Evolutionary conservation across 2,888 invertebrate species (phyloP).

Genomic region (Drosophila pseudotakahashii): DNA sequence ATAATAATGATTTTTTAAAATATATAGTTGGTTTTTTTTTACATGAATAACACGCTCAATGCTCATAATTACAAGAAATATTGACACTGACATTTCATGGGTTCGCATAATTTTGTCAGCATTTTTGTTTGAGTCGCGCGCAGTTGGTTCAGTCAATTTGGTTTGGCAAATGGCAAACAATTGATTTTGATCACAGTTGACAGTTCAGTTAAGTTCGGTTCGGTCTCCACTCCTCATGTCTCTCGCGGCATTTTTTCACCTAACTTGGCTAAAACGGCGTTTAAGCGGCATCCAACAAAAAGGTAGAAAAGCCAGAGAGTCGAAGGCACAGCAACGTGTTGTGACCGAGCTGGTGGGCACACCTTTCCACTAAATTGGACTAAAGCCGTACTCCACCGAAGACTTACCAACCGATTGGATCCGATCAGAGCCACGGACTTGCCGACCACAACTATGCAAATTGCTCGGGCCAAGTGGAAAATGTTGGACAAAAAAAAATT

Average conservation of each 20-base stretch:
- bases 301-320: slow-evolving; percentile 30
- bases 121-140: slow-evolving; percentile 50
- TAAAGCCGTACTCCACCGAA: slow-evolving; percentile 33
- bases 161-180: slow-evolving; percentile 56
- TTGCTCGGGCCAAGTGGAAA: slow-evolving; percentile 54
- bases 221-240: slow-evolving; percentile 20
- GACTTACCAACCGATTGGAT: slow-evolving; percentile 21
- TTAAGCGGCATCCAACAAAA: slow-evolving; percentile 65
- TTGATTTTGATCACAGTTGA: slow-evolving; percentile 71
- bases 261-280: slow-evolving; percentile 66
- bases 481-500: slow-evolving; percentile 19
- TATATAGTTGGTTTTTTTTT: slow-evolving; percentile 18
- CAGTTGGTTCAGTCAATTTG: slow-evolving; percentile 59
- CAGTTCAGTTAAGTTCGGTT: slow-evolving; percentile 52
- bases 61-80: slow-evolving; percentile 35
- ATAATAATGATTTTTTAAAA: slow-evolving; percentile 26
- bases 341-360: slow-evolving; percentile 56
- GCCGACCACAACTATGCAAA: slow-evolving; percentile 69
- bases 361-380: slow-evolving; percentile 64
- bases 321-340: slow-evolving; percentile 44
- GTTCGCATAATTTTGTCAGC: slow-evolving; percentile 42
- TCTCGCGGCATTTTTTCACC: slow-evolving; percentile 34
- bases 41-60: slow-evolving; percentile 17
- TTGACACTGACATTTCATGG: slow-evolving; percentile 56
- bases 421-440: slow-evolving; percentile 20